These are phyloP conservation scores for Cremastobaeus sp. DNA, from an alignment of 2,888 invertebrate species.

Conservation along the genomic window DNA sequence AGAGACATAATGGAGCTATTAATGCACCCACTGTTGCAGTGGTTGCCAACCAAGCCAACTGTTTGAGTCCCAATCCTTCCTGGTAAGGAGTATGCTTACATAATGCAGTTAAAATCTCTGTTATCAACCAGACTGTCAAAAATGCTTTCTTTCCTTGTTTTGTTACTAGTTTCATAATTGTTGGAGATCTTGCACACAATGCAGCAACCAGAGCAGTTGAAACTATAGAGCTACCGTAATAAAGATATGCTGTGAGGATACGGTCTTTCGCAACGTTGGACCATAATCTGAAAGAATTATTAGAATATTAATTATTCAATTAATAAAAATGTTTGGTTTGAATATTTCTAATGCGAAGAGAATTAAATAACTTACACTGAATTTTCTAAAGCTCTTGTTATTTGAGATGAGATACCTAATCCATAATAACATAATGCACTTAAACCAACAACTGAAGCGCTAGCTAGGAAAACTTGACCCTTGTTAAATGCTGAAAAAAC, in stretches of 20 bases:
- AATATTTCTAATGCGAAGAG: background rate
- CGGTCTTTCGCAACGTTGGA: conserved; percentile 94
- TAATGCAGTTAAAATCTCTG: too few relatives aligned
- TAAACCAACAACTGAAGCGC: conserved; percentile 93
- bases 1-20: too few relatives aligned
- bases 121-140: too few relatives aligned
- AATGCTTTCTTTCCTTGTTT: conserved; percentile 89
- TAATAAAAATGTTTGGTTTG: background rate
- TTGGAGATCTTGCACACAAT: conserved; percentile 89
- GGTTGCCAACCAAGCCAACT: too few relatives aligned
- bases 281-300: conserved; percentile 86
- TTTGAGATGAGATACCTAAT: conserved; percentile 87
- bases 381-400: conserved; percentile 91
- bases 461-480: conserved; percentile 93
- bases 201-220: conserved; percentile 91
- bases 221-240: conserved; percentile 92
- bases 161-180: conserved; percentile 88
- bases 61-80: too few relatives aligned
- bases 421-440: conserved; percentile 97
- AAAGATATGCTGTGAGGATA: conserved; percentile 92
- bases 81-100: too few relatives aligned
- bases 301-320: background rate
- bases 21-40: too few relatives aligned
- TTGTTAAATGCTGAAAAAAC: conserved; percentile 86
- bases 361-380: conserved; percentile 84